Evolutionary conservation across 2,888 invertebrate species (phyloP), one percentile per base, ranked within the genome.

Genomic region (Dicroscelio sp.): DNA sequence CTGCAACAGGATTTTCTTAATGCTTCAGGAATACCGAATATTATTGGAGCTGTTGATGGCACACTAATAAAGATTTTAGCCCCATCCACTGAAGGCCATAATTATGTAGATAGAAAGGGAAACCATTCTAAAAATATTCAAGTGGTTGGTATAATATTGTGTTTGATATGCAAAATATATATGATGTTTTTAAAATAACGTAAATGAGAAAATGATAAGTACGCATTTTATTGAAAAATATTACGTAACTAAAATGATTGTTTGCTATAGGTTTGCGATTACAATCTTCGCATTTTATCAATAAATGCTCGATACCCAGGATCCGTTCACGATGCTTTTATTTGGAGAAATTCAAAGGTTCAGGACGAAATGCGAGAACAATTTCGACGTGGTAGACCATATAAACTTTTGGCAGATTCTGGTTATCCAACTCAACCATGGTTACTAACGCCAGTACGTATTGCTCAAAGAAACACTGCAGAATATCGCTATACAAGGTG

Each of bases 371-470:
- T 38, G 38, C 6, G 38, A 38, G 38, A 38, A 12, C 6, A 38
- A 8, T 65, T 31, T 31, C 2, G 20, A 14, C 8, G 6, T 17
- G 65, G 33, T 31, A 65, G 65, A 14, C 65, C 31, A n/a, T 65
- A 65, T n/a, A 65, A 27, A 30, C 25, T 63, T 63, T 20, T 63
- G 5, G 63, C 27, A 8, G 63, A 63, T 30, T 27, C 27, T 65
- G 65, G 31, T 20, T 65, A 65, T 65, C 65, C 65, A 30, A 6
- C 10, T 5, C 31, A 65, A 65, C 65, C 65, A 65, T 65, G 65
- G 65, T 33, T 65, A 14, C 14, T 65, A 14, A 65, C 65, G 14
- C 65, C 65, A 12, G 33, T 65, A 14, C 31, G 65, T 2, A 65
- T 14, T 30, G 65, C 65, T 31, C 12, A 65, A 14, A 5, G 2